Evolutionary conservation across 2,888 invertebrate genomes (phyloP).

Genomic region (Pterostichus madidus): DNA sequence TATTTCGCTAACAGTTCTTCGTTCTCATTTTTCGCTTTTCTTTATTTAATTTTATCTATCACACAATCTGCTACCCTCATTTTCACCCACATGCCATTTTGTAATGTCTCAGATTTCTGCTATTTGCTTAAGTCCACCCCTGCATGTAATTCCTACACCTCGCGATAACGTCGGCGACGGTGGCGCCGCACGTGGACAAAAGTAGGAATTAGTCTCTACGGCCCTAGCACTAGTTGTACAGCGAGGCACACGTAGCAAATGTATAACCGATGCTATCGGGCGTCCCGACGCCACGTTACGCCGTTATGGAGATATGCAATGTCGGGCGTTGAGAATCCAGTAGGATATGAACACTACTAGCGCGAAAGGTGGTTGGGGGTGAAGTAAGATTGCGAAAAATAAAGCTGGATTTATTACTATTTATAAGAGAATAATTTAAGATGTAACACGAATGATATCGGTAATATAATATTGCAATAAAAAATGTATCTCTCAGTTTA

Average conservation of each 20-base stretch:
- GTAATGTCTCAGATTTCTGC: too few relatives aligned
- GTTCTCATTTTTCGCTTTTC: too few relatives aligned
- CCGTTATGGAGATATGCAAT: conserved; percentile 31
- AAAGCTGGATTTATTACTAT: too few relatives aligned
- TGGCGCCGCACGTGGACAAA: conserved; percentile 45
- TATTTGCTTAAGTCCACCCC: not conserved
- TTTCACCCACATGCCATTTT: too few relatives aligned
- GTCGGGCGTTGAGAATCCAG: not conserved
- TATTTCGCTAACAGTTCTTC: too few relatives aligned
- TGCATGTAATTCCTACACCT: not conserved
- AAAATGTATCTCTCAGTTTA: too few relatives aligned
- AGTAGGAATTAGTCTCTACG: conserved; percentile 60
- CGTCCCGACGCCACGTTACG: not conserved
- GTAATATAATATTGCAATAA: too few relatives aligned
- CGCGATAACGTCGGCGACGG: conserved; percentile 49
- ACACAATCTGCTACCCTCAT: too few relatives aligned
- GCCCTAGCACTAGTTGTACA: conserved; percentile 19
- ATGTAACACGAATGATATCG: too few relatives aligned
- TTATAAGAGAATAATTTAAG: too few relatives aligned
- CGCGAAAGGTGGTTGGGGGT: not conserved
- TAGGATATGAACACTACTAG: not conserved
- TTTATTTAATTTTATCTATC: too few relatives aligned
- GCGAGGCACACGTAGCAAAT: conserved; percentile 53
- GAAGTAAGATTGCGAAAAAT: too few relatives aligned
- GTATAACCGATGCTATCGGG: conserved; percentile 61